Evolutionary conservation across 2,888 invertebrate species (phyloP), one percentile per base, ranked within the genome.

Genomic region (Spilarctia lutea): DNA sequence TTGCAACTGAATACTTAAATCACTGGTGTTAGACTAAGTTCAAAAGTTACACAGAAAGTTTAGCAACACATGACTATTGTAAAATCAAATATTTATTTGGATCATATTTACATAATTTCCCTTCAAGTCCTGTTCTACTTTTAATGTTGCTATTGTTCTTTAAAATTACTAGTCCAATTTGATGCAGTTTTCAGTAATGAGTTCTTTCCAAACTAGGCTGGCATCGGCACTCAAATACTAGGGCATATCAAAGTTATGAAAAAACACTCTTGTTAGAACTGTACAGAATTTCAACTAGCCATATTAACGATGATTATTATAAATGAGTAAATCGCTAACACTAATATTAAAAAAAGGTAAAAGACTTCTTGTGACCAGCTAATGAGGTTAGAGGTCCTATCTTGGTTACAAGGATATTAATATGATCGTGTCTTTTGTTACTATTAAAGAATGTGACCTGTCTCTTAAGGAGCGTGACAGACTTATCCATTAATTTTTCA

Each of bases 1-100:
- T 72, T 69, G 48, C 42, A 52, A 65, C 68, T 35, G 45, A 30
- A 60, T 72, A 24, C 42, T 71, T 71, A 66, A 66, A n/a, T 66
- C 10, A 27, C 30, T 30, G 45, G 48, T 48, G 48, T 68, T 48
- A 18, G n/a, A 24, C 10, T 39, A 6, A 11, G 35, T 66, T 42
- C 24, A 66, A 39, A 24, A 39, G n/a, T n/a, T 30, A 48, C 27
- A n/a, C 16, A 68, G 8, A n/a, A 42, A 24, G 42, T 45, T 68
- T 10, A 27, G 6, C 20, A 18, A 30, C 18, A 30, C 30, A 63
- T 18, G 27, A 11, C 11, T 60, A 60, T 13, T 60, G 16, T 60
- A 3, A 60, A 27, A 16, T 3, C 4, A 60, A 56, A 52, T n/a
- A 52, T 20, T 20, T 18, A 48, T 20, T 48, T 48, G 20, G 6